These are phyloP conservation scores for Penaeus vannamei DNA, from an alignment of 1,140 invertebrate genomes.

Conservation along the genomic window DNA sequence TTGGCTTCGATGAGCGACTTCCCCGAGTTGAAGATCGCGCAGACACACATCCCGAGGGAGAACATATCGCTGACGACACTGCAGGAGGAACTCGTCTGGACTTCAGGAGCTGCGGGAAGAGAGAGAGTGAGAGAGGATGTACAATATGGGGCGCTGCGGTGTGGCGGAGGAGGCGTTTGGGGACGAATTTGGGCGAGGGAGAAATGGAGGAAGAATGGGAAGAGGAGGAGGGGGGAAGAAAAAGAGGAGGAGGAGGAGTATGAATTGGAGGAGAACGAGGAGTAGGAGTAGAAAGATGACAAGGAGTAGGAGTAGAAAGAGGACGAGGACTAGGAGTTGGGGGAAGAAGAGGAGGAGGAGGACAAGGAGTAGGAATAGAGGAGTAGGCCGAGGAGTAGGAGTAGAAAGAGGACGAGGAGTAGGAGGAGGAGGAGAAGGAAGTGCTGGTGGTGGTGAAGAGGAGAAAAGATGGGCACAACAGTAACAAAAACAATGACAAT, in stretches of 20 bases:
- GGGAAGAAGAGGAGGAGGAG: too few species aligned
- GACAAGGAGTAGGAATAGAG: too few species aligned
- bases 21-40: constrained; percentile 91
- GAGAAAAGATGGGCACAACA: too few species aligned
- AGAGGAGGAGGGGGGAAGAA: neutral
- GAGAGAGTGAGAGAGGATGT: neutral
- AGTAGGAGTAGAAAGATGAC: neutral
- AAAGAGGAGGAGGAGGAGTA: neutral
- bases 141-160: neutral
- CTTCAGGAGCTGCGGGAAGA: constrained; percentile 83
- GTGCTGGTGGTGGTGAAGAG: too few species aligned
- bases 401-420: neutral
- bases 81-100: constrained; percentile 86
- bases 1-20: constrained; percentile 88
- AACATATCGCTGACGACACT: constrained; percentile 95
- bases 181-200: too few species aligned
- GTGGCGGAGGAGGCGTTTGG: too few species aligned
- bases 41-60: constrained; percentile 93
- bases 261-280: neutral
- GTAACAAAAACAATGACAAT: too few species aligned
- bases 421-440: too few species aligned
- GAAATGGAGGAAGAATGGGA: too few species aligned
- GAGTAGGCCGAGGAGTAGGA: neutral
- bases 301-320: neutral
- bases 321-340: too few species aligned